Evolutionary conservation across 1,140 invertebrate species (phyloP).

Genomic region (Chrysoperla carnea): DNA sequence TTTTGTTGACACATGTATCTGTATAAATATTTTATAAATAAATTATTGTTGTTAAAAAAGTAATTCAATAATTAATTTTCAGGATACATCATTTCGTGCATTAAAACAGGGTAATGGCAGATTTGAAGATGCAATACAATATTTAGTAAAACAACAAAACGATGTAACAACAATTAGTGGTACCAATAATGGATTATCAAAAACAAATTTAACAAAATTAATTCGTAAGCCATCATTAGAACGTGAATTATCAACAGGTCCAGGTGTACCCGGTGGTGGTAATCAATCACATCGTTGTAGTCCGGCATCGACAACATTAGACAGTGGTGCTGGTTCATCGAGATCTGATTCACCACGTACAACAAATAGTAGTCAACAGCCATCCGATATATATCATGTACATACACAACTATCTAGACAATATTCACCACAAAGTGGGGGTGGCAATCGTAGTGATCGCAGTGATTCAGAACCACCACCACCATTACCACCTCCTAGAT

Average conservation of each 20-base stretch:
- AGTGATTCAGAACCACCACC: constrained; percentile 40
- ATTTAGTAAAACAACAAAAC: constrained; percentile 42
- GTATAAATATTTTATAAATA: too few relatives aligned
- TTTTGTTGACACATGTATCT: too few relatives aligned
- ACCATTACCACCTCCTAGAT: constrained; percentile 46
- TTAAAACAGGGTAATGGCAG: constrained; percentile 47
- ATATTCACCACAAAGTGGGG: constrained; percentile 36
- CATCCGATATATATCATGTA: constrained; percentile 26
- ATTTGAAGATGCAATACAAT: constrained; percentile 48
- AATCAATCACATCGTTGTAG: constrained; percentile 42
- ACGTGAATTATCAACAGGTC: constrained; percentile 32
- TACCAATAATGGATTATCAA: constrained; percentile 6
- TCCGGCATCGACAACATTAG: constrained; percentile 43
- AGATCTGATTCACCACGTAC: constrained; percentile 67
- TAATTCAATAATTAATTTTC: constrained; percentile 9
- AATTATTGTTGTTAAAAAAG: too few relatives aligned
- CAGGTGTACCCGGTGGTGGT: too few relatives aligned
- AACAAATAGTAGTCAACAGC: constrained; percentile 16
- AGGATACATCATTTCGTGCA: constrained; percentile 48
- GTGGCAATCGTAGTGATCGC: constrained; percentile 14
- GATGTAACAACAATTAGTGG: constrained; percentile 10
- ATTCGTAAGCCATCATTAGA: constrained; percentile 77
- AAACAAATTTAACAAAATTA: constrained; percentile 40
- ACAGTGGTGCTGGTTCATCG: constrained; percentile 72
- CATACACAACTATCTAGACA: constrained; percentile 32